Evolutionary conservation across 2,113 vertebrate genomes (phyloP).

Genomic region (Chionodraco myersi): DNA sequence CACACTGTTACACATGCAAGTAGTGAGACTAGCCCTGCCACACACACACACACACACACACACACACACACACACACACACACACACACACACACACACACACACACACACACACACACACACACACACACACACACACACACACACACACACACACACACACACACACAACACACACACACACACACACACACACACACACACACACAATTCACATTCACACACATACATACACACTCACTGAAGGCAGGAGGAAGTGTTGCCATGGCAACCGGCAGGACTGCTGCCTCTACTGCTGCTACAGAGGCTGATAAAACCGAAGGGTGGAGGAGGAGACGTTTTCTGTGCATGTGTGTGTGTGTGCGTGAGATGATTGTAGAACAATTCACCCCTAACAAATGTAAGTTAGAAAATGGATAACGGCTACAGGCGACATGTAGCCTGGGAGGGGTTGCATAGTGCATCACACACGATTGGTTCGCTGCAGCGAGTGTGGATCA

Average conservation of each 20-base stretch:
- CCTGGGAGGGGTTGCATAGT: conserved; percentile 21
- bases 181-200: conserved; percentile 19
- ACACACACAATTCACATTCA: conserved; percentile 36
- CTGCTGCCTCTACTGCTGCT: conserved; percentile 72
- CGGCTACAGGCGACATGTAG: conserved; percentile 1
- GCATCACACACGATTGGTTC: conserved; percentile 36
- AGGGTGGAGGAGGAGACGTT: conserved; percentile 47
- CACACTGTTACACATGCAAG: conserved; percentile 60
- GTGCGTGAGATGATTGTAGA: conserved; percentile 28
- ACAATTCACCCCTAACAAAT: conserved; percentile 14
- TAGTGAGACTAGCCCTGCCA: conserved; percentile 48
- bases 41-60: conserved; percentile 25
- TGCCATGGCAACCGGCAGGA: conserved; percentile 86
- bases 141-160: conserved; percentile 18
- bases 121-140: conserved; percentile 31
- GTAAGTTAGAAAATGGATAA: conserved; percentile 16
- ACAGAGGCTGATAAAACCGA: conserved; percentile 70
- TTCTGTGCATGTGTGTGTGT: not conserved
- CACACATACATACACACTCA: conserved; percentile 24
- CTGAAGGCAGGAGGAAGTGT: conserved; percentile 81
- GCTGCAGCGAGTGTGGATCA: conserved; percentile 47
- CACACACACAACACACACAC: conserved; percentile 33
- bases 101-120: conserved; percentile 44
- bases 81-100: conserved; percentile 21
- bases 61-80: conserved; percentile 24